Conservation (phyloP, 2,888 invertebrate genomes). For the Platycnemis pennipes region DNA sequence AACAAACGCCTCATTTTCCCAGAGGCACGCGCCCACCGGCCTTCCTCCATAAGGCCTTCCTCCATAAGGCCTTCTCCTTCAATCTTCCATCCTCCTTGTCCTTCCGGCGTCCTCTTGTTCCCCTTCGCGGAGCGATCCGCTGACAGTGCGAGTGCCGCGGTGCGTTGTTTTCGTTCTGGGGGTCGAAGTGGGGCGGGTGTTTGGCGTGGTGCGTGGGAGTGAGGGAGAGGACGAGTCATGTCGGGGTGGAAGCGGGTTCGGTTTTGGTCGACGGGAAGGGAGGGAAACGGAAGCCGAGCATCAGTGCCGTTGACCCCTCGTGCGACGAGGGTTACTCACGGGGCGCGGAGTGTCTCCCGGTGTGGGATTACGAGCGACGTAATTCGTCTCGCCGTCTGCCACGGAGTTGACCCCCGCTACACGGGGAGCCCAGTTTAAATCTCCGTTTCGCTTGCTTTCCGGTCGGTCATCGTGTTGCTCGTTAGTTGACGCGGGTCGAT, state of each 20-base stretch:
- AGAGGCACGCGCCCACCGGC: background rate
- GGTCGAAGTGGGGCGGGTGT: background rate
- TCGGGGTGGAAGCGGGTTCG: too few species aligned
- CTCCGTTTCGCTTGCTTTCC: background rate
- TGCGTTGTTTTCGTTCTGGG: slow-evolving; percentile 15
- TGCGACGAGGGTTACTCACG: background rate
- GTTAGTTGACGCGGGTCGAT: too few species aligned
- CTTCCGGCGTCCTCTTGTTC: background rate
- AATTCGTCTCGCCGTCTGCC: background rate
- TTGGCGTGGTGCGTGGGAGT: background rate
- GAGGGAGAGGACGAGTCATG: background rate
- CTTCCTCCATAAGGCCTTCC: background rate
- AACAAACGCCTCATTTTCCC: background rate
- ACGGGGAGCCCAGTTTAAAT: background rate
- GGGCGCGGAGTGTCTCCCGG: background rate
- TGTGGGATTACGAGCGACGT: background rate
- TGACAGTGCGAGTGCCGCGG: background rate
- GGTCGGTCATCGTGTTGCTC: background rate
- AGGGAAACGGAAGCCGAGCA: background rate
- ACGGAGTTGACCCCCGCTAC: background rate
- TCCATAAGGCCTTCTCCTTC: background rate
- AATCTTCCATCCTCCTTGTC: background rate
- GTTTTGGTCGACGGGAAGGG: background rate
- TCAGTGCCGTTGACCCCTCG: background rate
- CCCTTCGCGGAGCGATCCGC: background rate